Evolutionary conservation across 2,888 invertebrate genomes (phyloP), one percentile per base, ranked within the genome.

Genomic region (Apamea monoglypha): DNA sequence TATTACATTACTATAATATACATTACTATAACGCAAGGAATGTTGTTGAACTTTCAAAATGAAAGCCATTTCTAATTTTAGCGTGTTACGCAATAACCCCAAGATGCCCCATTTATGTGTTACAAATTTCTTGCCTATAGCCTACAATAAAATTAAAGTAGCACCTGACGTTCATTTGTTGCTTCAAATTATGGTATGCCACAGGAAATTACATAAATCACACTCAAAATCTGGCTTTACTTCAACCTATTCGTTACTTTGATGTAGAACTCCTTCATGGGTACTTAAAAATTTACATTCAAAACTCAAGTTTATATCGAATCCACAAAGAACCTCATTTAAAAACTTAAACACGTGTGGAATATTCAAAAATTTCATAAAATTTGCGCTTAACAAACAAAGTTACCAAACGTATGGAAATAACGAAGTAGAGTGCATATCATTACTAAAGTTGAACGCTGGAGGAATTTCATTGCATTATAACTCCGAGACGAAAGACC

Each of bases 391-490:
- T 74, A 59, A 68, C 74, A 75, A 75, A 78, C 70, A 76, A 59
- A 82, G 79, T 82, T 76, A 74, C 32, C 61, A 72, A 69, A 74
- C 66, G 53, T 75, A 71, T 72, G 61, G 29, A 53, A 63, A 72
- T 79, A 79, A 76, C 68, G 47, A 76, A 74, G 47, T 67, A 18
- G 53, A 85, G 68, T 82, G 74, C 76, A 85, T 83, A 80, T 78
- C 73, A 79, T 75, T 82, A 86, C 59, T 32, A 59, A 75, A 85
- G 77, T 76, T 77, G 29, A 86, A 71, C 47, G 70, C 69, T 78
- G 50, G 63, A 74, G 80, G 72, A 78, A 64, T 78, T 86, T 80
- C 59, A 84, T 87, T 87, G 85, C 77, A 73, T 87, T 80, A 76
- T 70, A 80, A 87, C 75, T 83, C 68, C 14, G 77, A 72, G 36